These are phyloP conservation scores for Thalassarche chlororhynchos DNA, from an alignment of 2,113 vertebrate genomes.

Conservation along the genomic window DNA sequence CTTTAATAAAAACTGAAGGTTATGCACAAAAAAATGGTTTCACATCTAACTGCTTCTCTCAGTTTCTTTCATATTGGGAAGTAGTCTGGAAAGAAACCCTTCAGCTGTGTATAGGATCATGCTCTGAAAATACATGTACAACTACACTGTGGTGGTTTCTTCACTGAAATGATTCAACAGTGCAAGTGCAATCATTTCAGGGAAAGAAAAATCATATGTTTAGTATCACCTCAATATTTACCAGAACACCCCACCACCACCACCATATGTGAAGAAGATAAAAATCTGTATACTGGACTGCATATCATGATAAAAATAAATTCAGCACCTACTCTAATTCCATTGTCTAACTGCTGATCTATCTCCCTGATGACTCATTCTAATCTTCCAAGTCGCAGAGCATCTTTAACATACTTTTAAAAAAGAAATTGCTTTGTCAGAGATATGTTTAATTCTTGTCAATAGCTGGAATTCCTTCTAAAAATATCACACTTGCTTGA, in stretches of 20 bases:
- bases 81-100: neutral
- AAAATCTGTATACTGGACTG: neutral
- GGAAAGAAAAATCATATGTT: neutral
- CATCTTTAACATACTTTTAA: neutral
- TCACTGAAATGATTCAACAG: neutral
- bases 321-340: neutral
- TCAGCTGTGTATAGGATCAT: neutral
- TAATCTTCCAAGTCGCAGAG: neutral
- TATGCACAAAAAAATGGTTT: constrained; percentile 30
- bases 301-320: neutral
- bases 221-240: neutral
- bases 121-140: neutral
- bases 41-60: neutral
- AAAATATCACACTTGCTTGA: neutral
- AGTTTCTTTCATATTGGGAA: neutral
- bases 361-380: neutral
- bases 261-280: neutral
- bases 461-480: neutral
- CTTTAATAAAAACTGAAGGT: constrained; percentile 70
- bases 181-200: neutral
- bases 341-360: neutral
- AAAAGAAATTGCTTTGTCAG: neutral
- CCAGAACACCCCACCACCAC: neutral
- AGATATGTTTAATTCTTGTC: neutral
- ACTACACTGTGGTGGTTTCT: neutral